Evolutionary conservation across 1,140 invertebrate species (phyloP).

Genomic region (Zaprionus vittiger): DNA sequence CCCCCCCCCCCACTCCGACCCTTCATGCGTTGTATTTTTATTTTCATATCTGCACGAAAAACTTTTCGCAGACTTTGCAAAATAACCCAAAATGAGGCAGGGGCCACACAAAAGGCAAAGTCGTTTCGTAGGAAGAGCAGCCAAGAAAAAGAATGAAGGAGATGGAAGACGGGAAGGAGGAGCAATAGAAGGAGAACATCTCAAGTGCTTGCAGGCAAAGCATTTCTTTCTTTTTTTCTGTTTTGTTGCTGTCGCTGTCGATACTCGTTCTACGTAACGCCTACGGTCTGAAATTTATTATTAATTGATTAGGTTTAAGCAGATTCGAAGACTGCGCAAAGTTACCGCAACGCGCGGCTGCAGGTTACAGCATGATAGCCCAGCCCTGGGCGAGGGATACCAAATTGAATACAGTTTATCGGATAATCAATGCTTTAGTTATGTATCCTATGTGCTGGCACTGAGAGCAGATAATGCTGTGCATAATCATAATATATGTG

Average conservation of each 20-base stretch:
- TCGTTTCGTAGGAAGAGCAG: slow-evolving; percentile 42
- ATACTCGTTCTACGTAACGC: slow-evolving; percentile 53
- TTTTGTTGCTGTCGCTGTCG: slow-evolving; percentile 8
- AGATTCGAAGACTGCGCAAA: slow-evolving; percentile 57
- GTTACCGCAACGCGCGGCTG: slow-evolving; percentile 19
- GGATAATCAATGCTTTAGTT: slow-evolving; percentile 16
- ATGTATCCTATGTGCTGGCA: not conserved
- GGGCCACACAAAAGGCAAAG: slow-evolving; percentile 29
- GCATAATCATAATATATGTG: not conserved
- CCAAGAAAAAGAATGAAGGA: not conserved
- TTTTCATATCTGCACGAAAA: slow-evolving; percentile 43
- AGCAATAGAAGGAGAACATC: slow-evolving; percentile 35
- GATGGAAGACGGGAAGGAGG: not conserved
- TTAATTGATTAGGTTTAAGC: slow-evolving; percentile 80
- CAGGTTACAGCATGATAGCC: not conserved
- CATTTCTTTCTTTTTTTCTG: slow-evolving; percentile 32
- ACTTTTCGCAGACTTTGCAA: slow-evolving; percentile 76
- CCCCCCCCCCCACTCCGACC: slow-evolving; percentile 7
- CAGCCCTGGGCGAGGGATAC: not conserved
- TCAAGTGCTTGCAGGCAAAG: slow-evolving; percentile 67
- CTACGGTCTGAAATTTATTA: slow-evolving; percentile 71
- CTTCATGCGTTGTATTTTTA: slow-evolving; percentile 24
- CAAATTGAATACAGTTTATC: not conserved
- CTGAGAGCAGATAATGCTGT: not conserved
- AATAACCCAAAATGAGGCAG: slow-evolving; percentile 54